Base-by-base conservation (phyloP, 2,113 vertebrate species). In the Corythornis madagascariensis region DNA sequence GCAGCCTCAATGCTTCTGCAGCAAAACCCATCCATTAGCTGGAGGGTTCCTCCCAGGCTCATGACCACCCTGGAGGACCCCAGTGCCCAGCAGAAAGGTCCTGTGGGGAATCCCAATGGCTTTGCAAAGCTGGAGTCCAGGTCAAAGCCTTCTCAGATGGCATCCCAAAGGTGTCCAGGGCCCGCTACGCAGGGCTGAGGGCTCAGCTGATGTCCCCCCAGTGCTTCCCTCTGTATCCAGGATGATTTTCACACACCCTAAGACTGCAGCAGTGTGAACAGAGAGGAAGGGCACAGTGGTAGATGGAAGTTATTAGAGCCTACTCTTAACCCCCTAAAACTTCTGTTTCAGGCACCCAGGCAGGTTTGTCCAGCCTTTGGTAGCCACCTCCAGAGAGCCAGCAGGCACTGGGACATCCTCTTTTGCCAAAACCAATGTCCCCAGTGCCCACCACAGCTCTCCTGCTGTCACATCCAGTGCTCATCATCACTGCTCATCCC, bases 391-490 rank as follows among this genome's bases (percentile, higher is more conserved):
- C 45, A 61, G 79, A 42, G 55, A 14, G n/a, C 21, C 75, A 66
- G 13, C 42, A 63, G 63, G 26, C 56, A 21, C n/a, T 29, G 71
- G 61, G 26, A 18, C 33, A 47, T 18, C 45, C 9, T 64, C 17
- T 63, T 79, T 35, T 25, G 9, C 10, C 1, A 1, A 48, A 57
- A 53, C 22, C 40, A 20, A 17, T 10, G 11, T 52, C 12, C 42
- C 33, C 3, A 2, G 57, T 59, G 63, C 67, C 43, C 15, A 7
- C 22, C 3, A 3, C 0, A 0, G 38, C 48, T 75, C 19, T 74
- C 21, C 56, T 0, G 12, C 70, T 74, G 78, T 70, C 0, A 0
- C 18, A 22, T 33, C 71, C 57, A 7, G 56, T 6, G 45, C 24
- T 75, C 14, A 11, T n/a, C 50, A 13, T 43, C 0, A 0, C 57